phyloP scores from a whole-genome alignment of 92 coral and sea anemone genomes.

The Epizoanthus fatuus region DNA sequence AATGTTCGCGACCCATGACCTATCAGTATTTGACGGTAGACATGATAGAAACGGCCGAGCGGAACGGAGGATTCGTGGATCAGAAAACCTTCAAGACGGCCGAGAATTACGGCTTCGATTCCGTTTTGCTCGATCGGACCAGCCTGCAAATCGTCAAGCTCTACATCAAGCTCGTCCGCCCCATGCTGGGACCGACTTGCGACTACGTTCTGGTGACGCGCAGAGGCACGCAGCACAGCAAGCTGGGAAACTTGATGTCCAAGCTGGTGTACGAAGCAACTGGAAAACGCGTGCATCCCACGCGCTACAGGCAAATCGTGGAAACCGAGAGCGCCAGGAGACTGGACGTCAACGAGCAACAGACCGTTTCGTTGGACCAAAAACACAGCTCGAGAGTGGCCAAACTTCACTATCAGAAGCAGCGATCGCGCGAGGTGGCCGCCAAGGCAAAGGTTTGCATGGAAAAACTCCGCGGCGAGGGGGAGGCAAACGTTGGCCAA shows the following conservation, averaged over 20 bases:
- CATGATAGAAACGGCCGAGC: slow-evolving; percentile 29
- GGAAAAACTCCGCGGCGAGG: slow-evolving; percentile 40
- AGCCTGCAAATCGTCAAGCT: background rate
- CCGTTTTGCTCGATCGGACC: background rate
- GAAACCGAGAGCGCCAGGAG: slow-evolving; percentile 54
- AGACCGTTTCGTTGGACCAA: slow-evolving; percentile 63
- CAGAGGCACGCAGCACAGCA: slow-evolving; percentile 57
- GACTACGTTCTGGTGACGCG: slow-evolving; percentile 66
- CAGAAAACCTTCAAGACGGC: background rate
- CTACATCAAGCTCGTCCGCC: slow-evolving; percentile 48
- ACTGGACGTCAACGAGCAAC: slow-evolving; percentile 43
- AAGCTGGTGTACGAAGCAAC: slow-evolving; percentile 65
- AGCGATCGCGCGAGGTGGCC: slow-evolving; percentile 68
- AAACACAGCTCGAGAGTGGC: slow-evolving; percentile 73
- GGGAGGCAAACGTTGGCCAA: slow-evolving; percentile 24
- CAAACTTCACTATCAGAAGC: slow-evolving; percentile 70
- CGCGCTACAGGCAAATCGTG: slow-evolving; percentile 64
- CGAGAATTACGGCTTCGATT: slow-evolving; percentile 11
- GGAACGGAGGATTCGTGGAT: slow-evolving; percentile 13
- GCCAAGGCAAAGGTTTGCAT: slow-evolving; percentile 53
- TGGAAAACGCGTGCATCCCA: slow-evolving; percentile 66
- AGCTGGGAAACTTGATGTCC: slow-evolving; percentile 49
- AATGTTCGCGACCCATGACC: background rate
- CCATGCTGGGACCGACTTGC: slow-evolving; percentile 56
- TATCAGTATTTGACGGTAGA: slow-evolving; percentile 16